Evolutionary conservation across 2,888 invertebrate genomes (phyloP).

Genomic region (Cheilosia scutellata): DNA sequence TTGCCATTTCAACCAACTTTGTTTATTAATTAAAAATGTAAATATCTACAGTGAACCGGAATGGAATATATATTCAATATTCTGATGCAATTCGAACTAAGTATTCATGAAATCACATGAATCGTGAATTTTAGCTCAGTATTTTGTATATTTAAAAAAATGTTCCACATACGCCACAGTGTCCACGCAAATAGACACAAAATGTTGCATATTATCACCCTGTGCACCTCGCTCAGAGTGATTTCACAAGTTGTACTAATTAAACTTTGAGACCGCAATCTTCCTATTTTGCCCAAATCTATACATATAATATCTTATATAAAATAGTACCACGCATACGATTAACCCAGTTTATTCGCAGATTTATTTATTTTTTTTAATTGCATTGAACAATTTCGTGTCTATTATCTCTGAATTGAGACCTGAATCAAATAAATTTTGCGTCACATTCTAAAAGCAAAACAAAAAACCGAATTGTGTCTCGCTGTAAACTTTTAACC

Average conservation of each 20-base stretch:
- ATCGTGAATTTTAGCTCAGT: not conserved
- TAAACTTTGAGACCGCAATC: not conserved
- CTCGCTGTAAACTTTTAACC: constrained; percentile 45
- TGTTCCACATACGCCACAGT: not conserved
- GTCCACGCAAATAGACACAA: not conserved
- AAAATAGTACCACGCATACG: constrained; percentile 1
- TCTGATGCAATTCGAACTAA: no score
- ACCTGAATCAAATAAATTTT: constrained; percentile 17
- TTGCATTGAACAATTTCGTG: constrained; percentile 5
- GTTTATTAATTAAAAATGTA: no score
- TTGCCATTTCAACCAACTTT: no score
- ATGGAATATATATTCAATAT: no score
- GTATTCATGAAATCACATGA: no score
- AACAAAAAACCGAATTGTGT: not conserved
- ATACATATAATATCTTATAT: no score
- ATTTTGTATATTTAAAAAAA: not conserved
- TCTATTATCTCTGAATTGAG: constrained; percentile 15
- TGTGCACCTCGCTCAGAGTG: not conserved
- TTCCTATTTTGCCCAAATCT: not conserved
- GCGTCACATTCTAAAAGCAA: not conserved
- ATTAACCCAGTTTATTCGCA: constrained; percentile 10
- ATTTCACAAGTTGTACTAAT: not conserved
- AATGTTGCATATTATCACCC: no score
- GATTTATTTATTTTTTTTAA: not conserved
- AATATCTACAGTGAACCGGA: no score